phyloP scores from a whole-genome alignment of 2,113 vertebrate genomes.

The Lepidothrix coronata region DNA sequence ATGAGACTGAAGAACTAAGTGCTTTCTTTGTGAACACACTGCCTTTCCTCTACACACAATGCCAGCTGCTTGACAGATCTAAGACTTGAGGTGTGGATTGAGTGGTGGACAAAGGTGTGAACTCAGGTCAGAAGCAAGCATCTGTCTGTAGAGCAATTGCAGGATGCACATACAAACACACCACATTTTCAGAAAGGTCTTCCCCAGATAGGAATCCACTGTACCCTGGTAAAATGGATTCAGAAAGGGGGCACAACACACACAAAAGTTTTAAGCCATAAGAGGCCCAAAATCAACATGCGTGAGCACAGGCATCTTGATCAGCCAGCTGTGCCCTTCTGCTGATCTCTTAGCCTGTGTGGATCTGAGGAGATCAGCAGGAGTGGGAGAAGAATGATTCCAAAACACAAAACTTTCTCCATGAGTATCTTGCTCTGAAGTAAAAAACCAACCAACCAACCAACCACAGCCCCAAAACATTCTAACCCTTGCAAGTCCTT shows the following conservation, averaged over 20 bases:
- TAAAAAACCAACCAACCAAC: not conserved
- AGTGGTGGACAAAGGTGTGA: not conserved
- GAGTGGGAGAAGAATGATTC: not conserved
- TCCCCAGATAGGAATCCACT: rapidly evolving
- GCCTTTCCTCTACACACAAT: not conserved
- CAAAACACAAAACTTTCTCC: not conserved
- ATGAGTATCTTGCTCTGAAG: not conserved
- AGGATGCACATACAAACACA: not conserved
- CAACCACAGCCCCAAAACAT: not conserved
- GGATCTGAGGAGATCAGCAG: not conserved
- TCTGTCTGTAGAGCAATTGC: not conserved
- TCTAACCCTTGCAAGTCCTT: not conserved
- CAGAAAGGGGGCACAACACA: not conserved
- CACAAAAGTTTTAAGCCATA: not conserved
- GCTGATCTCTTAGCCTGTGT: not conserved
- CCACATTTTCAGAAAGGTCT: not conserved
- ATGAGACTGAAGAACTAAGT: not conserved
- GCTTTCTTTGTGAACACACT: not conserved
- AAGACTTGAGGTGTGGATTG: not conserved
- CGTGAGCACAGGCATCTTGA: not conserved
- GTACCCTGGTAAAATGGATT: not conserved
- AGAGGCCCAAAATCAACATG: not conserved
- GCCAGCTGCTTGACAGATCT: not conserved
- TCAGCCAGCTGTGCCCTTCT: not conserved
- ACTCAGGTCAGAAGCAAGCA: not conserved